Conservation (phyloP, 2,113 vertebrate genomes). For the Nycticorax nycticorax region DNA sequence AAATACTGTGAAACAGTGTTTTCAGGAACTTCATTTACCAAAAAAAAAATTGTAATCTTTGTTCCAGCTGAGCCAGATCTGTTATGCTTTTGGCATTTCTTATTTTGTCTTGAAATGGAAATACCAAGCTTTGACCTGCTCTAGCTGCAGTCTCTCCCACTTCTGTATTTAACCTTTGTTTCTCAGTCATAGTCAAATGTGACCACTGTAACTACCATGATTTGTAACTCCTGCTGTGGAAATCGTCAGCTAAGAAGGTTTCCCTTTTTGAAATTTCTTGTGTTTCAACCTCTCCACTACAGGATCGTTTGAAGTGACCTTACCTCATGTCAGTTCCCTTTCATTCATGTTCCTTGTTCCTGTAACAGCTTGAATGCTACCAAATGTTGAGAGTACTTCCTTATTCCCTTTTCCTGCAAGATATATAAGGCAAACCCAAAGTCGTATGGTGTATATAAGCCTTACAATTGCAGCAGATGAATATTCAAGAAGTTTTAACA, state of each 20-base stretch:
- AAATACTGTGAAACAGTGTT: not conserved
- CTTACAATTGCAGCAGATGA: not conserved
- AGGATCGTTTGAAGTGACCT: not conserved
- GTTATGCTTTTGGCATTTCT: not conserved
- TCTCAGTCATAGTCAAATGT: not conserved
- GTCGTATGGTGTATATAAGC: no score
- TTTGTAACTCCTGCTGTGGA: not conserved
- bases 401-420: not conserved
- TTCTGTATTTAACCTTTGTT: not conserved
- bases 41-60: rapidly evolving
- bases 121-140: not conserved
- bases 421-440: not conserved
- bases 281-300: not conserved
- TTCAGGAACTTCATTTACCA: rapidly evolving
- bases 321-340: not conserved
- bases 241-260: not conserved
- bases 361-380: not conserved
- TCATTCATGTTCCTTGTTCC: rapidly evolving
- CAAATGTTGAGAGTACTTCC: not conserved
- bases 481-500: not conserved
- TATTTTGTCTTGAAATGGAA: not conserved
- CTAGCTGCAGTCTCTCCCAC: not conserved
- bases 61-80: no score
- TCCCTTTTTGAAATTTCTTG: not conserved
- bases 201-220: not conserved